These are phyloP conservation scores for Aricia artaxerxes DNA, from an alignment of 2,888 invertebrate species.

Conservation along the genomic window DNA sequence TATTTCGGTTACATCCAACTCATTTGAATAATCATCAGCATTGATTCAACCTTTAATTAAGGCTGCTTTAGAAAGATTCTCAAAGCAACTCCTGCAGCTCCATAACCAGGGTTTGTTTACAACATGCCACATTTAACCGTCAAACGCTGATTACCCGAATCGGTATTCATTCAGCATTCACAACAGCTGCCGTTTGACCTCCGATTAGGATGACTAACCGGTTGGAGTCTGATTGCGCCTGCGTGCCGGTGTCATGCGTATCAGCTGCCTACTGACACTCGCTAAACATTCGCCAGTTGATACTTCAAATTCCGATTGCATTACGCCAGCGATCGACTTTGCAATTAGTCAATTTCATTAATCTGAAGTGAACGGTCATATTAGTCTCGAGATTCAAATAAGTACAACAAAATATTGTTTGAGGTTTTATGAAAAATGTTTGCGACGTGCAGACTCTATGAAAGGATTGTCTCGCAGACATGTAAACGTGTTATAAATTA, in stretches of 20 bases:
- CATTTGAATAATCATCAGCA: no score
- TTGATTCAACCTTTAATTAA: no score
- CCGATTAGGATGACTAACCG: slow-evolving; percentile 21
- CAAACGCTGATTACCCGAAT: neutral
- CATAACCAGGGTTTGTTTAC: neutral
- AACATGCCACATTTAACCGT: neutral
- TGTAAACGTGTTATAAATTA: slow-evolving; percentile 10
- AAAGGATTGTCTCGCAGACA: neutral
- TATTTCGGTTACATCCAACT: neutral
- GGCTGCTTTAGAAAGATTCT: neutral
- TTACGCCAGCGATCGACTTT: neutral
- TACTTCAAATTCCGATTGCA: neutral
- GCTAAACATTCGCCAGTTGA: neutral
- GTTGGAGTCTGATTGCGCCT: slow-evolving; percentile 8
- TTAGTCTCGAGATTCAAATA: neutral
- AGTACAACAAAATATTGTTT: neutral
- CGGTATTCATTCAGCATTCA: slow-evolving; percentile 1
- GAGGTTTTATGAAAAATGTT: neutral
- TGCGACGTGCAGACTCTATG: neutral
- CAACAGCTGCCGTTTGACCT: slow-evolving; percentile 16
- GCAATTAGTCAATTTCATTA: neutral
- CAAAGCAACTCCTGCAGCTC: neutral
- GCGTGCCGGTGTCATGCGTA: slow-evolving; percentile 13
- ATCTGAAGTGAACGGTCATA: neutral
- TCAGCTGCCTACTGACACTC: neutral